phyloP scores from a whole-genome alignment of 2,113 vertebrate genomes.

The Bufo gargarizans region DNA sequence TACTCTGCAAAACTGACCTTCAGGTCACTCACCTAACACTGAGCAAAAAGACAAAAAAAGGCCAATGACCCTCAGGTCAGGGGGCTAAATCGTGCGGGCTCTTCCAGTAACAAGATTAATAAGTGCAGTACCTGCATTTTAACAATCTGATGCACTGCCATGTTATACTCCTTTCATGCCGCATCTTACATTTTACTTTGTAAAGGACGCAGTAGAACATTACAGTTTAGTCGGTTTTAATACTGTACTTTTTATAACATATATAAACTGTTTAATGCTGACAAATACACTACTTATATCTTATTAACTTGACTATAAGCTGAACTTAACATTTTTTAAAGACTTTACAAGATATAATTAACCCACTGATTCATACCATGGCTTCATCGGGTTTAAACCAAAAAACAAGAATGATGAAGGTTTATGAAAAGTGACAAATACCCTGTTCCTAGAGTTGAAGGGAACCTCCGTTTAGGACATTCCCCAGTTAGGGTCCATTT shows the following conservation, averaged over 20 bases:
- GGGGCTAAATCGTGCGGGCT: not conserved
- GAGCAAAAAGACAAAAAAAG: not conserved
- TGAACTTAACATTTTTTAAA: not conserved
- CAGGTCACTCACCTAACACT: slow-evolving; percentile 20
- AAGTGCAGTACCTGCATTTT: not conserved
- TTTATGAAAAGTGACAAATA: not conserved
- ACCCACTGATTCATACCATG: not conserved
- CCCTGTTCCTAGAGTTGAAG: not conserved
- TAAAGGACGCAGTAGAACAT: no score
- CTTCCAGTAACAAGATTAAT: not conserved
- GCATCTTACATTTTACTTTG: not conserved
- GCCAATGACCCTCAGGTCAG: not conserved
- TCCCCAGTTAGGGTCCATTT: not conserved
- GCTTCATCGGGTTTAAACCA: not conserved
- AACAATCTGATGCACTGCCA: not conserved
- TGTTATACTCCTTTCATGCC: not conserved
- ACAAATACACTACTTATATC: not conserved
- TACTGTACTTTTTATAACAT: no score
- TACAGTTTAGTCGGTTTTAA: not conserved
- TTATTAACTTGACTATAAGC: not conserved
- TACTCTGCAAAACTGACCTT: not conserved
- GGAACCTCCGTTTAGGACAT: not conserved
- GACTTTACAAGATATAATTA: not conserved
- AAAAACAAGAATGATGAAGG: not conserved
- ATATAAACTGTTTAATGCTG: not conserved